Conservation (phyloP, 1,140 invertebrate genomes). For the Melipona quadrifasciata region DNA sequence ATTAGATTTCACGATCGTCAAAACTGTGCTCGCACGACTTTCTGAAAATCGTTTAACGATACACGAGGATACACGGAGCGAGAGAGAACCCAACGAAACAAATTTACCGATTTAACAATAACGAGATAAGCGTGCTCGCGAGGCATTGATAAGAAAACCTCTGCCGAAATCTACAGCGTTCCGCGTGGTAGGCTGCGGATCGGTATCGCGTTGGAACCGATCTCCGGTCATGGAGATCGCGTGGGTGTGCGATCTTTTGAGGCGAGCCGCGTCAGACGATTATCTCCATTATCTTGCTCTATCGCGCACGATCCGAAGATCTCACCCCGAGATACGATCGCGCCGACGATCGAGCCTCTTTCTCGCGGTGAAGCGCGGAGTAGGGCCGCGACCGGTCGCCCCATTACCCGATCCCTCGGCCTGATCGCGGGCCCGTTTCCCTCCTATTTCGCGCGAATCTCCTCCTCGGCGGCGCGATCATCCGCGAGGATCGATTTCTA, state of each 20-base stretch:
- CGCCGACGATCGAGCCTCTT: constrained; percentile 59
- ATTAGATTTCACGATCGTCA: background rate
- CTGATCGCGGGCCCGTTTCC: constrained; percentile 31
- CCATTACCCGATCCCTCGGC: constrained; percentile 62
- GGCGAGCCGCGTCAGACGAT: constrained; percentile 64
- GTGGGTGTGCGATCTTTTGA: constrained; percentile 72
- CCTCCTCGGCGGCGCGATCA: constrained; percentile 19
- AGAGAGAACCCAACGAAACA: no score
- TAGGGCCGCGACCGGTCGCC: constrained; percentile 61
- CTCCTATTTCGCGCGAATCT: constrained; percentile 46
- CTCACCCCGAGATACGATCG: constrained; percentile 71
- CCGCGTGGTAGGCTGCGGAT: background rate
- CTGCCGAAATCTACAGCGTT: background rate
- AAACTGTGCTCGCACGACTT: background rate
- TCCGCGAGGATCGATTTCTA: constrained; percentile 36
- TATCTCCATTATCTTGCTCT: constrained; percentile 72
- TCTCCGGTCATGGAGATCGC: constrained; percentile 38
- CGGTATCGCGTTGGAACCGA: constrained; percentile 22
- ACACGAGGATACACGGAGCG: no score
- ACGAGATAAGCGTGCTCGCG: no score
- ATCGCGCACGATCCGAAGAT: constrained; percentile 74
- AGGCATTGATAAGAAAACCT: no score
- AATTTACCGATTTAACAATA: no score
- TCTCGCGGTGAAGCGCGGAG: constrained; percentile 49
- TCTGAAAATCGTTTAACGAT: background rate